Conservation (phyloP, 1,140 invertebrate genomes). For the Drosophila bocki region DNA sequence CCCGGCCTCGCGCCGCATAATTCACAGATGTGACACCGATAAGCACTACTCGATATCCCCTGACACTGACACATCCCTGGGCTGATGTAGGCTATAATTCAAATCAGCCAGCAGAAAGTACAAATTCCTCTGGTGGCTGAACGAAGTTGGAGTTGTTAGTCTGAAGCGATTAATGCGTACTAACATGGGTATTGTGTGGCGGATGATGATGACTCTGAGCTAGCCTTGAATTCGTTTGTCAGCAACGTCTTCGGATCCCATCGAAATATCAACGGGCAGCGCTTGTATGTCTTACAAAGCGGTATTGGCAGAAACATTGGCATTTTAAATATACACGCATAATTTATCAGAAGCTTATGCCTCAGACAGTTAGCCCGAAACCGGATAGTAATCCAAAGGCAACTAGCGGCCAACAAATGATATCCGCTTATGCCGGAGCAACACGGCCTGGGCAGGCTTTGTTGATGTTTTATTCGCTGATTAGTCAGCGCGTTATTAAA, state of each 20-base stretch:
- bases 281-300: slow-evolving; percentile 39
- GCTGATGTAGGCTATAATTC: slow-evolving; percentile 19
- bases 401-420: slow-evolving; percentile 48
- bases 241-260: slow-evolving; percentile 21
- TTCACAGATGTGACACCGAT: slow-evolving; percentile 61
- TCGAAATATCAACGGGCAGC: slow-evolving; percentile 32
- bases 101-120: slow-evolving; percentile 1
- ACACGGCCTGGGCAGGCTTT: background rate
- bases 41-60: slow-evolving; percentile 29
- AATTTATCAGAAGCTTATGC: slow-evolving; percentile 42
- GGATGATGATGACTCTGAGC: slow-evolving; percentile 7
- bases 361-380: slow-evolving; percentile 42
- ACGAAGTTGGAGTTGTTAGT: background rate
- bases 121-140: background rate
- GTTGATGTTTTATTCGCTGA: slow-evolving; percentile 30
- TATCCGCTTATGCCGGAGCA: slow-evolving; percentile 60
- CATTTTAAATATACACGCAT: slow-evolving; percentile 41
- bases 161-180: background rate
- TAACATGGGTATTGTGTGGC: background rate
- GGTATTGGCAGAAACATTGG: slow-evolving; percentile 20
- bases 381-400: slow-evolving; percentile 65
- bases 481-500: slow-evolving; percentile 67
- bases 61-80: slow-evolving; percentile 19
- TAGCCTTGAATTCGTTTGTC: slow-evolving; percentile 27
- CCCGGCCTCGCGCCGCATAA: slow-evolving; percentile 38